Conservation (phyloP, 2,888 invertebrate genomes). For the Siphonodentalium dalli region DNA sequence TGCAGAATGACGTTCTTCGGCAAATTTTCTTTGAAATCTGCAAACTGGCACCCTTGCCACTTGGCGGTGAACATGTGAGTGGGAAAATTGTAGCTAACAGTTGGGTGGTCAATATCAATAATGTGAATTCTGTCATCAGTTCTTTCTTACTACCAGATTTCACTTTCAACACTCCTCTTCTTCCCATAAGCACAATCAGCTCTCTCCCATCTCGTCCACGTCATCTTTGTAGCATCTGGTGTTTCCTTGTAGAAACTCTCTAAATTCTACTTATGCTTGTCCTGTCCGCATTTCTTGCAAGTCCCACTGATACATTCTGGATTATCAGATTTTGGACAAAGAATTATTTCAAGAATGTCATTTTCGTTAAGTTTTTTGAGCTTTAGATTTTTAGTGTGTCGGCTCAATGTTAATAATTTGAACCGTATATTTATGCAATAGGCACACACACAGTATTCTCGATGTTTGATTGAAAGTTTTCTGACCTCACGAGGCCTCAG, state of each 20-base stretch:
- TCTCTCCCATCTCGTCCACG: constrained; percentile 24
- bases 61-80: constrained; percentile 16
- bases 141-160: too few species aligned
- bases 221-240: constrained; percentile 1
- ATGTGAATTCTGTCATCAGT: too few species aligned
- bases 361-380: constrained; percentile 19
- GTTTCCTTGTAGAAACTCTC: constrained; percentile 12
- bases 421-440: constrained; percentile 30
- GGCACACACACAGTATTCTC: constrained; percentile 29
- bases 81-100: constrained; percentile 20
- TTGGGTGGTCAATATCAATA: constrained; percentile 21
- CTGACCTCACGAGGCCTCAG: constrained; percentile 24
- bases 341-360: constrained; percentile 19
- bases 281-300: constrained; percentile 23
- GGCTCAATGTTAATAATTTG: constrained; percentile 25
- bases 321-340: constrained; percentile 28
- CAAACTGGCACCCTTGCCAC: constrained; percentile 31
- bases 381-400: not conserved
- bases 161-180: not conserved
- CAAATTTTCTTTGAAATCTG: constrained; percentile 14
- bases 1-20: constrained; percentile 14
- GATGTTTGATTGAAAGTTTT: constrained; percentile 10
- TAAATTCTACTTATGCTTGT: constrained; percentile 13
- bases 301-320: constrained; percentile 22
- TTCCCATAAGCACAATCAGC: too few species aligned